Conservation (phyloP, 2,797 vertebrate species). For the Crypturellus tataupa region DNA sequence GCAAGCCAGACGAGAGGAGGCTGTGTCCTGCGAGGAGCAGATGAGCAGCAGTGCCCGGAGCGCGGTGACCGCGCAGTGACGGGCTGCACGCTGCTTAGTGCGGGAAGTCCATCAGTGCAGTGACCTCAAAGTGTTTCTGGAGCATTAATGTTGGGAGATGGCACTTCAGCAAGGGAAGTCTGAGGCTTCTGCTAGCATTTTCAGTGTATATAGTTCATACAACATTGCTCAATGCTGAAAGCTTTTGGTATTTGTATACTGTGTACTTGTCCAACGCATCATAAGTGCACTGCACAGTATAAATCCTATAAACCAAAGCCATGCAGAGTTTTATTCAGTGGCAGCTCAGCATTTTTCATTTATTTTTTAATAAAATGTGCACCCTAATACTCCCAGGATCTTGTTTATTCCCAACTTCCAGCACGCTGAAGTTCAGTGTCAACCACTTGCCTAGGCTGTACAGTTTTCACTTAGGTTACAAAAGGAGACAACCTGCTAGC, state of each 20-base stretch:
- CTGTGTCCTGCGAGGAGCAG: neutral
- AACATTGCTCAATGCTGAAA: neutral
- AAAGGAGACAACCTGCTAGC: conserved; percentile 13
- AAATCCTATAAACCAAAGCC: neutral
- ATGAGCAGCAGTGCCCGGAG: neutral
- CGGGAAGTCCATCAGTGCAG: neutral
- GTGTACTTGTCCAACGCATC: neutral
- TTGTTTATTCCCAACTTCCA: neutral
- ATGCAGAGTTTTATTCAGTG: neutral
- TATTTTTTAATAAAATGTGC: neutral
- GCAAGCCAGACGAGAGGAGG: neutral
- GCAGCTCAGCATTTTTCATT: neutral
- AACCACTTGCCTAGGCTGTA: neutral
- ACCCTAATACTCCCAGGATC: neutral
- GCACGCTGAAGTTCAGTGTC: neutral
- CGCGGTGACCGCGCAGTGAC: neutral
- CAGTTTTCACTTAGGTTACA: neutral
- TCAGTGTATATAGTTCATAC: conserved; percentile 26
- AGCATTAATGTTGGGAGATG: neutral
- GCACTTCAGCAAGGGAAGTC: neutral
- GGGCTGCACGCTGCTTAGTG: neutral
- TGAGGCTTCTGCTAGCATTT: conserved; percentile 30
- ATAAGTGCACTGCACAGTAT: neutral
- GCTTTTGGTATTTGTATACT: neutral
- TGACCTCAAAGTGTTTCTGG: neutral